Base-by-base conservation (phyloP, 2,888 invertebrate species). In the Troilus luridus region DNA sequence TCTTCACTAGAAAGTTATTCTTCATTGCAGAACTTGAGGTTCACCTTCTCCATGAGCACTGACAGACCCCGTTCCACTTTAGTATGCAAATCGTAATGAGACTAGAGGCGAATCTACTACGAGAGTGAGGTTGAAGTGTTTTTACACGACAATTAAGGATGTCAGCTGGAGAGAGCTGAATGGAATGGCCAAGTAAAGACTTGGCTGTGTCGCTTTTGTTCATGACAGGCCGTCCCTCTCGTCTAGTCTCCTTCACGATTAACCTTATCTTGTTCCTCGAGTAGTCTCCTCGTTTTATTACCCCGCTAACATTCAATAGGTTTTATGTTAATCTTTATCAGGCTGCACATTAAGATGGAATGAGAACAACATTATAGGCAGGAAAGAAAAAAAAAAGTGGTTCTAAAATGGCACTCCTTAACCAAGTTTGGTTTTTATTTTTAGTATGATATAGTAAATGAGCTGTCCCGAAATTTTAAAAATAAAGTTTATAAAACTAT, bases 181-280 rank as follows among this genome's bases (percentile, higher is more conserved):
- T 11, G 1, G 60, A 60, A 60, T 60, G 64, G 64, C n/a, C n/a
- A 64, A 64, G 64, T n/a, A 10, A 64, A 64, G 64, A 64, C 64
- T 64, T 62, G 10, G 64, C 64, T 64, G 64, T 64, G 64, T 64
- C 64, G 64, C 64, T 64, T 64, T 64, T 64, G 64, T 64, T 64
- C 64, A 9, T 64, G 64, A 64, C 64, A 64, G 64, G 64, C 64
- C 64, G n/a, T 64, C n/a, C n/a, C 64, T 64, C 64, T 64, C n/a
- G n/a, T 64, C n/a, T 64, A 64, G n/a, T n/a, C 7, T n/a, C n/a
- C 2, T 7, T n/a, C 64, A 64, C 64, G 10, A 10, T 64, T 64
- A 64, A 64, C 64, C 62, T 62, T 19, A 19, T 64, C 64, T 64
- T 64, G 10, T 14, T n/a, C 41, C 64, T 64, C 64, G n/a, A 8